phyloP scores from a whole-genome alignment of 1,140 invertebrate species.

The Myzus persicae region DNA sequence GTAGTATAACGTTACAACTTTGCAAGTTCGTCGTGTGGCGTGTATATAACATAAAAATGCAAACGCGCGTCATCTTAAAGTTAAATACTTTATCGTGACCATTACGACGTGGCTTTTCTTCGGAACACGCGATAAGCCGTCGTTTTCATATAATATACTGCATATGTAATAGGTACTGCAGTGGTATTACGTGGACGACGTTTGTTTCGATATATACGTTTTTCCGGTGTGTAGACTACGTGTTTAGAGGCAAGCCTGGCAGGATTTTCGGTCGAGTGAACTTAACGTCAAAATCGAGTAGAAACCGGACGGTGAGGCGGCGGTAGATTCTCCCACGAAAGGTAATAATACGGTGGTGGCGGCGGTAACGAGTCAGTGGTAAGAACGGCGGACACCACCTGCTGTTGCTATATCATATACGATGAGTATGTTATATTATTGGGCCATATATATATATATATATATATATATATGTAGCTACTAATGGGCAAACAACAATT shows the following conservation, averaged over 20 bases:
- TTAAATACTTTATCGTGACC: constrained; percentile 32
- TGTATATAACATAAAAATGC: constrained; percentile 1
- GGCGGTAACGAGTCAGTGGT: constrained; percentile 4
- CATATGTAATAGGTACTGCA: too few species aligned
- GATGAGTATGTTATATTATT: neutral
- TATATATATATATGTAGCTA: too few species aligned
- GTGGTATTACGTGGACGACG: neutral
- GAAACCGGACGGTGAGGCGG: constrained; percentile 6
- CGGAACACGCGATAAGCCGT: neutral
- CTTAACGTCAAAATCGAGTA: neutral
- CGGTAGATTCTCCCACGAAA: constrained; percentile 28
- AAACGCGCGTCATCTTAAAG: neutral
- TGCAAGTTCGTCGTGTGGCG: neutral
- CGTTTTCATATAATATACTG: neutral
- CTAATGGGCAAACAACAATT: neutral
- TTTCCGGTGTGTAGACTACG: constrained; percentile 29
- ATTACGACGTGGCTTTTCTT: constrained; percentile 30
- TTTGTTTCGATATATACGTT: neutral
- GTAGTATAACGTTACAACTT: neutral
- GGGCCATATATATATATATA: neutral
- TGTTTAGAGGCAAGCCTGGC: neutral
- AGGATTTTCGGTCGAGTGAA: constrained; percentile 53
- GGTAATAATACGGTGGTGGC: neutral
- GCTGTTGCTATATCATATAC: neutral
- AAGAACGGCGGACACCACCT: constrained; percentile 17